A percentile compares a stretch with the other conserved stretches of the same genome.
Conservation (phyloP, 1,140 invertebrate genomes). For the Drosophila mayri region DNA sequence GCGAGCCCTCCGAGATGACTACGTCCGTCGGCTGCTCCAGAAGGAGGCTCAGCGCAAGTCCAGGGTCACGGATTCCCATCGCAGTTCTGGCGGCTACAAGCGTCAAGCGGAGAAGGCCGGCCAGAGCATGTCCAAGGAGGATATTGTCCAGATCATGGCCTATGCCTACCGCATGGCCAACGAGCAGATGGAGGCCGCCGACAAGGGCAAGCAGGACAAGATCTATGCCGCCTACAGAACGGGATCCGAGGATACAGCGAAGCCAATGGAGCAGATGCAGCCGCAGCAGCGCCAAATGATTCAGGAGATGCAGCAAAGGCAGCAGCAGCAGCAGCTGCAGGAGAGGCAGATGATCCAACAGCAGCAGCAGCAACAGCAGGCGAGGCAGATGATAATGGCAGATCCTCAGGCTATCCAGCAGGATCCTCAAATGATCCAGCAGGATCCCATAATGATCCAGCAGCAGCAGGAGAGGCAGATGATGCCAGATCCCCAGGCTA, state of each 20-base stretch:
- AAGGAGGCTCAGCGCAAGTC: slow-evolving; percentile 60
- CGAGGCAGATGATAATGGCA: slow-evolving; percentile 20
- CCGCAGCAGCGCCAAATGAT: neutral
- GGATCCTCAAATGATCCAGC: neutral
- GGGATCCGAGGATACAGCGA: neutral
- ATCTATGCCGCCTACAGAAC: slow-evolving; percentile 49
- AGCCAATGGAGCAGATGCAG: neutral
- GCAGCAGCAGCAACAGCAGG: slow-evolving; percentile 1
- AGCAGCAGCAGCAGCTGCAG: neutral
- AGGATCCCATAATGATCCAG: slow-evolving; percentile 33
- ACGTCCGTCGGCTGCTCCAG: slow-evolving; percentile 61
- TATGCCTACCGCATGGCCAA: slow-evolving; percentile 77
- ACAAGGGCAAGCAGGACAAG: slow-evolving; percentile 42
- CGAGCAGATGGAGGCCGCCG: slow-evolving; percentile 28
- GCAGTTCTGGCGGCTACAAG: slow-evolving; percentile 40
- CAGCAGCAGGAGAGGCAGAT: slow-evolving; percentile 8
- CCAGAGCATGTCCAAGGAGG: slow-evolving; percentile 63
- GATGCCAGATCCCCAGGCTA: neutral
- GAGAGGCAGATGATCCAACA: neutral
- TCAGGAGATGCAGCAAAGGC: neutral
- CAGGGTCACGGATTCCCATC: neutral
- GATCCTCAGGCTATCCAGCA: slow-evolving; percentile 19
- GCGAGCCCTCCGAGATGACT: slow-evolving; percentile 69
- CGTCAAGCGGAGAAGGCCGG: slow-evolving; percentile 43
- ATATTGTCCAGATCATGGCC: slow-evolving; percentile 72